A percentile compares a stretch with the other conserved stretches of the same genome.
Conservation (phyloP, 2,113 vertebrate genomes). For the Gadus macrocephalus region DNA sequence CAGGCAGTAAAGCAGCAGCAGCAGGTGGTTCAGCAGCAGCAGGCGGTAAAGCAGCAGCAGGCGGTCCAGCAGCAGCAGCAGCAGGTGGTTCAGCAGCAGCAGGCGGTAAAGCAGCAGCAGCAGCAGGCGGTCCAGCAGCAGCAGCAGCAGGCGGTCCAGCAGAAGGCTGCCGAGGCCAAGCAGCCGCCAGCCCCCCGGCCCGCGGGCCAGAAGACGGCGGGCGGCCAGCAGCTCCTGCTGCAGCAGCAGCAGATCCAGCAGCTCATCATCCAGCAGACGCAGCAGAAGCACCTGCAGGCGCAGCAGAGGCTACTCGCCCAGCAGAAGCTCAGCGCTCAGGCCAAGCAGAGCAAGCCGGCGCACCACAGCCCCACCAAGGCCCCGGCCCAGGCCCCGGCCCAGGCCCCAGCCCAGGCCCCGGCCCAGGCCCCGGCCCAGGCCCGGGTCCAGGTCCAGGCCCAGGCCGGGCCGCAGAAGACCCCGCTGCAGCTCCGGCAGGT, state of each 20-base stretch:
- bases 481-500: too few species aligned
- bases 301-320: constrained; percentile 32
- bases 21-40: not conserved
- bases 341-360: not conserved
- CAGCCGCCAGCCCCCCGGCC: not conserved
- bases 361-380: constrained; percentile 33
- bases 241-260: constrained; percentile 62
- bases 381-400: constrained; percentile 23
- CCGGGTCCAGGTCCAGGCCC: constrained; percentile 34
- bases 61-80: constrained; percentile 4
- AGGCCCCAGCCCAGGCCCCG: constrained; percentile 37
- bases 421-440: not conserved
- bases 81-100: constrained; percentile 37
- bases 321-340: constrained; percentile 27
- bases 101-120: constrained; percentile 8
- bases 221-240: constrained; percentile 12
- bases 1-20: constrained; percentile 29
- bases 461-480: too few species aligned
- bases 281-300: constrained; percentile 59
- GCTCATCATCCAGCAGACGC: constrained; percentile 65
- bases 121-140: constrained; percentile 31
- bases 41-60: constrained; percentile 17
- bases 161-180: constrained; percentile 37
- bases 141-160: constrained; percentile 6
- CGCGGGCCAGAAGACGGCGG: too few species aligned